Percentiles rank a stretch among this genome's conserved stretches.
phyloP scores from a whole-genome alignment of 64 coral and sea anemone genomes.

The Montipora foliosa region DNA sequence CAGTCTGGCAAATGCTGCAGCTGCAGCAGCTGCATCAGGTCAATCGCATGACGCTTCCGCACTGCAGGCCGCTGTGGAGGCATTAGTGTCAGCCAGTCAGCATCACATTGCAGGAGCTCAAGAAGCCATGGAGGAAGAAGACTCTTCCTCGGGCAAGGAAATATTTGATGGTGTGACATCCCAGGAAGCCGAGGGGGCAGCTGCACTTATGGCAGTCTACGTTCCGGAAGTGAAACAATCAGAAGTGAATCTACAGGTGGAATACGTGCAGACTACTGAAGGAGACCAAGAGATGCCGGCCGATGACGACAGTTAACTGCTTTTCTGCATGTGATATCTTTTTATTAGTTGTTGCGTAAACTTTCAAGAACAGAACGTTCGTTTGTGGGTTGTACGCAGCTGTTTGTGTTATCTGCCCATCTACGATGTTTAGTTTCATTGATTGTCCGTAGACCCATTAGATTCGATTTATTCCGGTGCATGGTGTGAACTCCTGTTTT shows the following conservation, averaged over 20 bases:
- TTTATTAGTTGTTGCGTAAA: background rate
- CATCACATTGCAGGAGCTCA: conserved; percentile 86
- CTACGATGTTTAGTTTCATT: background rate
- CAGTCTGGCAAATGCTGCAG: conserved; percentile 47
- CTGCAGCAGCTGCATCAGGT: conserved; percentile 53
- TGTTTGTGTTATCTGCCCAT: too few relatives aligned
- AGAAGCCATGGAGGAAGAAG: conserved; percentile 74
- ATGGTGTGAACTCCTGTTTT: background rate
- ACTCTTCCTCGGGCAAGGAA: conserved; percentile 68
- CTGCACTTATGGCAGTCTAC: conserved; percentile 75
- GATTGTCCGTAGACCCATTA: background rate
- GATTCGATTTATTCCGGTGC: too few relatives aligned
- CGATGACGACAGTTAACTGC: conserved; percentile 50
- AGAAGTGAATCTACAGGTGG: conserved; percentile 63
- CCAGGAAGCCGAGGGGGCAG: conserved; percentile 69
- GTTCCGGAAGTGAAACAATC: conserved; percentile 77
- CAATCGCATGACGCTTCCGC: conserved; percentile 80
- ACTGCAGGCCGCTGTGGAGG: conserved; percentile 91
- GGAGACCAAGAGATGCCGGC: conserved; percentile 49
- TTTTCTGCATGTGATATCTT: background rate
- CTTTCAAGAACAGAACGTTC: background rate
- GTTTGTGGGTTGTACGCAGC: background rate
- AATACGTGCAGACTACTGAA: conserved; percentile 75
- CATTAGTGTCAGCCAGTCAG: conserved; percentile 92
- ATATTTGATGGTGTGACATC: conserved; percentile 81